Evolutionary conservation across 2,113 vertebrate species (phyloP).

Genomic region (Tragelaphus strepsiceros): DNA sequence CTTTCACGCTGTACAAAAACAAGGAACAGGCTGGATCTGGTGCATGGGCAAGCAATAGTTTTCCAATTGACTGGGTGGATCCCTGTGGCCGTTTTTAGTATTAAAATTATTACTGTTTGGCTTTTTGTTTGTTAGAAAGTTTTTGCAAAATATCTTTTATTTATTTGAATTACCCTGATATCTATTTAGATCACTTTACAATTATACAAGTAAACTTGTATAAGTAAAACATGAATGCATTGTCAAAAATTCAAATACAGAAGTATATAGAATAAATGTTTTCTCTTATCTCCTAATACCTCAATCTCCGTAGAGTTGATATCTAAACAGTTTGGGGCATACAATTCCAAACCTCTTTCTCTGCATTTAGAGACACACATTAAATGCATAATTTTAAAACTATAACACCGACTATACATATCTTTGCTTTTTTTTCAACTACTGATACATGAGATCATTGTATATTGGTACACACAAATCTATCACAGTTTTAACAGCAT

Average conservation of each 20-base stretch:
- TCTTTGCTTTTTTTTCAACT: background rate
- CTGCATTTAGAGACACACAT: background rate
- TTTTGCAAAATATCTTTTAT: background rate
- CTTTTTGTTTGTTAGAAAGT: background rate
- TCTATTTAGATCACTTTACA: background rate
- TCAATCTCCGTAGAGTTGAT: background rate
- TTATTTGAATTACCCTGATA: background rate
- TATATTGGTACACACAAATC: background rate
- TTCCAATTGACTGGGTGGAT: background rate
- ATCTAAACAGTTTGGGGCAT: background rate
- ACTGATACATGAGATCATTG: background rate
- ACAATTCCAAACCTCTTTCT: background rate
- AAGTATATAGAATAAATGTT: background rate
- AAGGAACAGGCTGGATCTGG: background rate
- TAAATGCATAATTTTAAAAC: background rate
- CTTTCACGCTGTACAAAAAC: background rate
- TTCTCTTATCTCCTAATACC: background rate
- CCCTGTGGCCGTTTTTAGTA: background rate
- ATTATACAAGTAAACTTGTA: background rate
- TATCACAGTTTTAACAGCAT: background rate
- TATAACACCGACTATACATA: background rate
- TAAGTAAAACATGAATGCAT: background rate
- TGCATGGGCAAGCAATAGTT: background rate
- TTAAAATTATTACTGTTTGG: background rate
- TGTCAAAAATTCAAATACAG: conserved; percentile 10